These are phyloP conservation scores for Melanotaenia maccullochi DNA, from an alignment of 2,797 vertebrate genomes.

Conservation along the genomic window DNA sequence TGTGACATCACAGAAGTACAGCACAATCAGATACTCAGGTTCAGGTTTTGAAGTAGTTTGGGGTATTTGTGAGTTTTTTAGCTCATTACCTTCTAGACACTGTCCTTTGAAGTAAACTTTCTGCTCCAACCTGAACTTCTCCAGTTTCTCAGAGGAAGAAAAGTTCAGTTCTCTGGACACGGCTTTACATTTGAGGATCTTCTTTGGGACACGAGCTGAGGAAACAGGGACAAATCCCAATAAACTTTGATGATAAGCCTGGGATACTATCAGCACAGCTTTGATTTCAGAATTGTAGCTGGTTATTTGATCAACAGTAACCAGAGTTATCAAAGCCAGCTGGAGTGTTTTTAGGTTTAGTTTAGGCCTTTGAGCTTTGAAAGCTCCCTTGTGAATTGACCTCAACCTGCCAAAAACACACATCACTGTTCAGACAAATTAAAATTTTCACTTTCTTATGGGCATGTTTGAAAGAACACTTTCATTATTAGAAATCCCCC, in stretches of 20 bases:
- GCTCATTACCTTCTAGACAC: conserved; percentile 94
- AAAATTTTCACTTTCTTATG: too few species aligned
- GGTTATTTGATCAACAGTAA: too few species aligned
- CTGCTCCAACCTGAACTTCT: conserved; percentile 98
- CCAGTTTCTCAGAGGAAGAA: conserved; percentile 96
- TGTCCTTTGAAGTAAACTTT: conserved; percentile 99
- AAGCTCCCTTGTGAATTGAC: too few species aligned
- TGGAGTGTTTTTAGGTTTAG: too few species aligned
- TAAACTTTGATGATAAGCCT: background rate
- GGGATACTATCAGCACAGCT: background rate
- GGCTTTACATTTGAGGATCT: conserved; percentile 98
- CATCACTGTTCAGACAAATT: too few species aligned
- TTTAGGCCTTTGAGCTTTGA: too few species aligned
- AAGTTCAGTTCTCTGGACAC: conserved; percentile 99
- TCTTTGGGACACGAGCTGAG: conserved; percentile 96
- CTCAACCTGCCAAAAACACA: too few species aligned
- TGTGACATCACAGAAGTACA: background rate
- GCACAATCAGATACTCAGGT: background rate
- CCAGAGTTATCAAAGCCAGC: too few species aligned
- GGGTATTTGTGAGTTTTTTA: background rate
- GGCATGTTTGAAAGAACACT: too few species aligned
- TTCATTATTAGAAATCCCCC: too few species aligned
- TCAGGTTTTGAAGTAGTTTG: background rate
- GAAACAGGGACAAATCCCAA: background rate
- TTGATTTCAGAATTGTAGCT: too few species aligned